Conservation (phyloP, 2,113 vertebrate genomes). For the Archocentrus centrarchus region DNA sequence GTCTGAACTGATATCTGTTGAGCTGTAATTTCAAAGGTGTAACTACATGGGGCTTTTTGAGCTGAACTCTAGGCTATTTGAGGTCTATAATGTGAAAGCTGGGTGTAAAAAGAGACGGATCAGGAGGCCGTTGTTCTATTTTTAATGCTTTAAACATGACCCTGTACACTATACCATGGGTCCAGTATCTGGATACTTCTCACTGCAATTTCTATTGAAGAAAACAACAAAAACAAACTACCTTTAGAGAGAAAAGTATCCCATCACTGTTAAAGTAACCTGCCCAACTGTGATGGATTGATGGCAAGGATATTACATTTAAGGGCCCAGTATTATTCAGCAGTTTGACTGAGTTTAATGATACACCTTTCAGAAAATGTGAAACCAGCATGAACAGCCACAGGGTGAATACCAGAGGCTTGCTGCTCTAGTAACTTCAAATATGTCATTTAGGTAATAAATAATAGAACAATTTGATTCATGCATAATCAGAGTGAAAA, state of each 20-base stretch:
- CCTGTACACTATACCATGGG: background rate
- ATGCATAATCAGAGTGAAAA: background rate
- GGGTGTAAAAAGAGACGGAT: background rate
- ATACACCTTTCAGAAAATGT: background rate
- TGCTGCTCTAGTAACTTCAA: background rate
- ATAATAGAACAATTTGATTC: background rate
- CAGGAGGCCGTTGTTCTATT: background rate
- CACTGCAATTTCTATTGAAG: background rate
- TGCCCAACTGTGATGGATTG: constrained; percentile 12
- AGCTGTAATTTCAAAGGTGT: constrained; percentile 44
- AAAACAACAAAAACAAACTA: background rate
- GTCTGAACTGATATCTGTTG: constrained; percentile 50
- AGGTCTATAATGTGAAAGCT: constrained; percentile 11
- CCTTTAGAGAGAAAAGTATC: background rate
- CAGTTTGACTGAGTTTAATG: background rate
- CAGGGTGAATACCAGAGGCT: background rate
- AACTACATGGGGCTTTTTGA: constrained; percentile 18
- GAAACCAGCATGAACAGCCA: background rate
- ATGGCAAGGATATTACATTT: background rate
- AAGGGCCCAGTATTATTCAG: background rate
- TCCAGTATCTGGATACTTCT: background rate
- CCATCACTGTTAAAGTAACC: background rate
- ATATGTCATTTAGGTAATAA: background rate
- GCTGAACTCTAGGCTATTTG: constrained; percentile 15
- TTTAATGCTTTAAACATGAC: constrained; percentile 3